Evolutionary conservation across 2,113 vertebrate species (phyloP).

Genomic region (Gymnogyps californianus): DNA sequence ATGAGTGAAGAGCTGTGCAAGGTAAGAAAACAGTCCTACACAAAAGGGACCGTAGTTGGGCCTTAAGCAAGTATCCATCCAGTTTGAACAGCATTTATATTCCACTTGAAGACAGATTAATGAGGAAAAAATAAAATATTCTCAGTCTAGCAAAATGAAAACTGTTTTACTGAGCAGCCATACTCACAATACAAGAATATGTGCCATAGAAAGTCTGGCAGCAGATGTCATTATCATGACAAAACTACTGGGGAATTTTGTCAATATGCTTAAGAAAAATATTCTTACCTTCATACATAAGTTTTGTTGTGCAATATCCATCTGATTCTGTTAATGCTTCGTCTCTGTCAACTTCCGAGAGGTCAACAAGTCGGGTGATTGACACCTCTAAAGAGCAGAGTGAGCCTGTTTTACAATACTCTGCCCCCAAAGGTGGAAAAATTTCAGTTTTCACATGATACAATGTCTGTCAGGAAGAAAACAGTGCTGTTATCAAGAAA

Average conservation of each 20-base stretch:
- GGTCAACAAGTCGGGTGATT: slow-evolving; percentile 85
- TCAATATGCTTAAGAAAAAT: not conserved
- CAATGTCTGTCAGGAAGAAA: slow-evolving; percentile 79
- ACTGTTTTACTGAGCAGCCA: not conserved
- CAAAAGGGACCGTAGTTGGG: not conserved
- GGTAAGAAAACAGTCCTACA: not conserved
- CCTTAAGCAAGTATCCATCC: not conserved
- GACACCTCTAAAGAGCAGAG: slow-evolving; percentile 90
- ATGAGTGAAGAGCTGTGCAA: not conserved
- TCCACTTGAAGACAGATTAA: not conserved
- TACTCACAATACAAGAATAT: not conserved
- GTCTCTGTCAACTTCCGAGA: slow-evolving; percentile 82
- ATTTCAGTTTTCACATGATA: slow-evolving; percentile 88
- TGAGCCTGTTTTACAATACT: slow-evolving; percentile 85
- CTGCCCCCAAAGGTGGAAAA: slow-evolving; percentile 77
- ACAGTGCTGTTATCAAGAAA: not conserved
- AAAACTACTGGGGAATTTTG: not conserved
- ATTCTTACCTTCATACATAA: slow-evolving; percentile 92
- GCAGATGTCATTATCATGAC: not conserved
- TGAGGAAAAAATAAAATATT: not conserved
- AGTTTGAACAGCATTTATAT: not conserved
- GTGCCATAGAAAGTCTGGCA: not conserved
- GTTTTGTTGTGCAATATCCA: slow-evolving; percentile 84
- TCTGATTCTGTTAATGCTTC: slow-evolving; percentile 83
- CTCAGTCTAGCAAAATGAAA: not conserved